Evolutionary conservation across 2,113 vertebrate species (phyloP), one percentile per base, ranked within the genome.

Genomic region (Greenwoodochromis staneri): DNA sequence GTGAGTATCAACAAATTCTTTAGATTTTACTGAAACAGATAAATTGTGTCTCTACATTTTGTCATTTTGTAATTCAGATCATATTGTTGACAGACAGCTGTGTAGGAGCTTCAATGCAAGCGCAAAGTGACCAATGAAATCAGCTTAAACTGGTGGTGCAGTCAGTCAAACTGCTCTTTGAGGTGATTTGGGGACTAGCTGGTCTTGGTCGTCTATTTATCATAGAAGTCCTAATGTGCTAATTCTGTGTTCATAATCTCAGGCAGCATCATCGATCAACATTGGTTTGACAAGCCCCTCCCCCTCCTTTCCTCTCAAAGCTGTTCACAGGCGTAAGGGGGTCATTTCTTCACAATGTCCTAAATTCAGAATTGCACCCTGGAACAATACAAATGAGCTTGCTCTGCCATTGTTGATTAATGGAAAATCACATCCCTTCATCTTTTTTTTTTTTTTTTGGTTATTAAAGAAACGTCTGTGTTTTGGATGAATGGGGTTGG

Each of bases 301-400:
- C 83, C 87, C 89, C 84, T 3, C 78, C 73, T 89, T 51, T 78
- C 84, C 89, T 86, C 87, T 83, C 85, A 51, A 87, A 92, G 96
- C 97, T 96, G 96, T 96, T 96, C 95, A 95, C 96, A 97, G 96
- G 97, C 97, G 97, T 92, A 95, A 94, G 93, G 90, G 95, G 97
- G 97, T 98, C 97, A 97, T 97, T 97, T 98, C 97, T 97, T 96
- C 96, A 97, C 96, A 94, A 96, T 97, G 97, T 97, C 97, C 97
- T 97, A 96, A 97, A 98, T 98, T 96, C 97, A 96, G 97, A 97
- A 97, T 97, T 97, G 97, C 97, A 95, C 96, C 94, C 94, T 89
- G 94, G 96, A 97, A 97, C 97, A 98, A 97, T 97, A 97, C 96
- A 98, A 96, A 97, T 97, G 97, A 97, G 97, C 97, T 97, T 96